Evolutionary conservation across 2,113 vertebrate species (phyloP).

Genomic region (Hemicordylus capensis): DNA sequence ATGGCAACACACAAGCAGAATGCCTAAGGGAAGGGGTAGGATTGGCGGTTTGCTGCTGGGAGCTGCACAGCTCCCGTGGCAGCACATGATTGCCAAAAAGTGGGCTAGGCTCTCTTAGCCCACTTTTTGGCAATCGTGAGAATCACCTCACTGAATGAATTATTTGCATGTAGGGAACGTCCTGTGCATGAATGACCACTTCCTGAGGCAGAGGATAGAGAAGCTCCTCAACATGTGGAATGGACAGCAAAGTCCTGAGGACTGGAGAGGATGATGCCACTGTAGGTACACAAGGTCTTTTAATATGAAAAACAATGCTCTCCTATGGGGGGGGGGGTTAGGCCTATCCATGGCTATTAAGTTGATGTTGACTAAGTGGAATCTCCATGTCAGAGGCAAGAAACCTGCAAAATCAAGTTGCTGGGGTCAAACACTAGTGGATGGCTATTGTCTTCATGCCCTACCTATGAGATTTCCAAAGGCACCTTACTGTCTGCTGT

Average conservation of each 20-base stretch:
- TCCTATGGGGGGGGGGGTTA: no score
- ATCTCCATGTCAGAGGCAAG: not conserved
- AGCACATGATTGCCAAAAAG: no score
- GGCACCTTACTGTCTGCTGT: not conserved
- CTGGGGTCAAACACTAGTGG: not conserved
- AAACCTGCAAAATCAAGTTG: no score
- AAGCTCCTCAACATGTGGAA: no score
- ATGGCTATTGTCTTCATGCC: not conserved
- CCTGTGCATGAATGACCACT: not conserved
- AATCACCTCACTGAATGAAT: no score
- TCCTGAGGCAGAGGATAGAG: not conserved
- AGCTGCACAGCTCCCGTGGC: no score
- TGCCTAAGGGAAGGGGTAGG: no score
- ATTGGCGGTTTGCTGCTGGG: no score
- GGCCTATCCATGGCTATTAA: not conserved
- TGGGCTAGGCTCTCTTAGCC: no score
- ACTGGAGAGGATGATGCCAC: not conserved
- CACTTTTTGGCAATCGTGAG: no score
- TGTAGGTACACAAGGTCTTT: not conserved
- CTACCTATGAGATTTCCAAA: not conserved
- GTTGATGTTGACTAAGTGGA: not conserved
- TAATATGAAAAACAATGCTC: not conserved
- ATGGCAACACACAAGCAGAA: no score
- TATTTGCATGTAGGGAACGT: not conserved
- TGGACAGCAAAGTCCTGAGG: not conserved